These are phyloP conservation scores for Schizothorax lantsangensis DNA, from an alignment of 2,797 vertebrate species.

Conservation along the genomic window DNA sequence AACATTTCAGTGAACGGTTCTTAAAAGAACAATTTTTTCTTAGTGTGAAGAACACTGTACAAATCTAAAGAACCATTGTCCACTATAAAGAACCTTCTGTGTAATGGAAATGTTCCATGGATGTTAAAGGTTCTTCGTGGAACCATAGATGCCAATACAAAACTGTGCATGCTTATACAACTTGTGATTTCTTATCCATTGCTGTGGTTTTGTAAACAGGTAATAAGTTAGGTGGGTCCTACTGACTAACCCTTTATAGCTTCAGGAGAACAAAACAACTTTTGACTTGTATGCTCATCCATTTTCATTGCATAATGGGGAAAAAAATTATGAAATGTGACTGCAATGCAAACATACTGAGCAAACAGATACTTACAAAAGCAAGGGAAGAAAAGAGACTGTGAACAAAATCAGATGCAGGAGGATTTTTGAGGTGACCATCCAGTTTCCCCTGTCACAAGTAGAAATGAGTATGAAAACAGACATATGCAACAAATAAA, in stretches of 20 bases:
- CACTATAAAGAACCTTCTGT: not conserved
- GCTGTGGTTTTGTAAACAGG: slow-evolving; percentile 68
- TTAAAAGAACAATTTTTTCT: not conserved
- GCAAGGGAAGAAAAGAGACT: slow-evolving; percentile 75
- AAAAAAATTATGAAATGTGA: not conserved
- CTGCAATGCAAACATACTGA: not conserved
- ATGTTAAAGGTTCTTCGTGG: not conserved
- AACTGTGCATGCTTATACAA: not conserved
- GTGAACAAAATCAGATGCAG: slow-evolving; percentile 71
- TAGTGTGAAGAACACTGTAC: not conserved
- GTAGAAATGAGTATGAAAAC: not conserved
- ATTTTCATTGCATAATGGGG: not conserved
- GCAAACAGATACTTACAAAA: slow-evolving; percentile 72
- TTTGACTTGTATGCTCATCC: not conserved
- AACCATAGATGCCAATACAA: not conserved
- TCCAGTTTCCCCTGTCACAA: slow-evolving; percentile 75
- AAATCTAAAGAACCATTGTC: not conserved
- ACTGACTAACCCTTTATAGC: slow-evolving; percentile 69
- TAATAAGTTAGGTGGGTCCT: slow-evolving; percentile 67
- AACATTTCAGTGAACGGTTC: not conserved
- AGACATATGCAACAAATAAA: not conserved
- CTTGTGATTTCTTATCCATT: not conserved
- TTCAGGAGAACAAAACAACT: not conserved
- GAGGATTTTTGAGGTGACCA: slow-evolving; percentile 63
- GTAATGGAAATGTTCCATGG: not conserved